Percentiles rank a stretch among this genome's conserved stretches.
Conservation (phyloP, 2,113 vertebrate genomes). For the Syngnathus floridae region DNA sequence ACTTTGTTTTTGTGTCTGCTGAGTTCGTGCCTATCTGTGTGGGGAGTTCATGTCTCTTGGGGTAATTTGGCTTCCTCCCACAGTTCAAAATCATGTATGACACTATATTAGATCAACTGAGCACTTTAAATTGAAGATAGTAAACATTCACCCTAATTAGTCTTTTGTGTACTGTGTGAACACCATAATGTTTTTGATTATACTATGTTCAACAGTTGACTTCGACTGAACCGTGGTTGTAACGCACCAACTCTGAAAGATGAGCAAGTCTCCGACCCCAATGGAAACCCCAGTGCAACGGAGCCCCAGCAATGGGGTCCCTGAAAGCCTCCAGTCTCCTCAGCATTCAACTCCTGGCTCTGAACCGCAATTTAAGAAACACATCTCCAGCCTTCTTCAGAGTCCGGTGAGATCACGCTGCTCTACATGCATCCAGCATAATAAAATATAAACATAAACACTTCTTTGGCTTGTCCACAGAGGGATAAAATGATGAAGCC, state of each 20-base stretch:
- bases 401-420: slow-evolving; percentile 73
- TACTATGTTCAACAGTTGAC: slow-evolving; percentile 21
- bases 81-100: background rate
- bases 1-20: background rate
- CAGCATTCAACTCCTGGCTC: slow-evolving; percentile 76
- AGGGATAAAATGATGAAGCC: background rate
- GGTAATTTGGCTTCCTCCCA: background rate
- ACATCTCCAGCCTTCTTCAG: slow-evolving; percentile 88
- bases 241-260: slow-evolving; percentile 57
- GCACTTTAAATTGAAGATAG: background rate
- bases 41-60: background rate
- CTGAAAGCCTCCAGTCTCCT: slow-evolving; percentile 70
- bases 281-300: slow-evolving; percentile 68
- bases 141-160: background rate
- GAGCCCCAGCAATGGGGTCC: slow-evolving; percentile 76
- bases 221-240: slow-evolving; percentile 23
- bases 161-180: background rate
- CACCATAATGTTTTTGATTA: background rate
- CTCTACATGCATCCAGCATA: background rate
- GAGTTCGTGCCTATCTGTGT: background rate
- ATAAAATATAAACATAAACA: background rate
- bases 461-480: background rate
- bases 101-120: background rate
- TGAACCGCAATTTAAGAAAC: slow-evolving; percentile 82
- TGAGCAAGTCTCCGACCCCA: slow-evolving; percentile 72